phyloP scores from a whole-genome alignment of 2,113 vertebrate species.

The mouse (Mus musculus) region GRCm39 chr13:10267501-10268000 shows the following conservation, averaged over 20 bases:
- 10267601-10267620: neutral
- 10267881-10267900: neutral
- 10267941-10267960: conserved; percentile 12
- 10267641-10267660: neutral
- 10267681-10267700: neutral
- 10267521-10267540: neutral
- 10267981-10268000: neutral
- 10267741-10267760: neutral
- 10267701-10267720: neutral
- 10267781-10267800: neutral
- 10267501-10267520: neutral
- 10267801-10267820: neutral
- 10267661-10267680: neutral
- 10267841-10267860: neutral
- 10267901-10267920: neutral
- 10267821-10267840: neutral
- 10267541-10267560: neutral
- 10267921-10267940: neutral
- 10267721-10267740: no score
- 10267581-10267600: neutral
- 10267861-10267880: neutral
- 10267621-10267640: neutral
- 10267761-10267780: neutral
- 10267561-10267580: neutral
- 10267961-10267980: neutral